A percentile compares a stretch with the other conserved stretches of the same genome.
These are phyloP conservation scores for Tetrao urogallus DNA, from an alignment of 2,113 vertebrate species.

Conservation along the genomic window DNA sequence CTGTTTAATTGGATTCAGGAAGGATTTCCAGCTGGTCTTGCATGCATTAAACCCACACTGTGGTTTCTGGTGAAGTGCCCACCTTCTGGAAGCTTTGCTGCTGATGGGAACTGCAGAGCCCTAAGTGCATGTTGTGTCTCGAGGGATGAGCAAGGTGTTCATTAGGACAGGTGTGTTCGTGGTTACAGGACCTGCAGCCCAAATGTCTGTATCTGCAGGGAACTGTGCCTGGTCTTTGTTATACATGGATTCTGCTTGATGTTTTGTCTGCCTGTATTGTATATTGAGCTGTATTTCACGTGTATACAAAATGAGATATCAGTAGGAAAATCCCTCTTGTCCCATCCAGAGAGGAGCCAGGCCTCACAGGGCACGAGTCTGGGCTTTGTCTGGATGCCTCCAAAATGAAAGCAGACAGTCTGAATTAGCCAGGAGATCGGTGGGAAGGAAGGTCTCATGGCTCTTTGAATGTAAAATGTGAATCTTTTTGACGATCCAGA, in stretches of 20 bases:
- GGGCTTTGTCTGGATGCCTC: neutral
- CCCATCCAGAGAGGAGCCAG: neutral
- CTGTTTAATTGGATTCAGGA: slow-evolving; percentile 2
- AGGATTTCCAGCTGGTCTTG: neutral
- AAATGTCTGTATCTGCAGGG: neutral
- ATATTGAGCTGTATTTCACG: neutral
- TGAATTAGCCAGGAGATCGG: neutral
- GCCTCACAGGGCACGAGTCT: neutral
- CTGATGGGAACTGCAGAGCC: neutral
- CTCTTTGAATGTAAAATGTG: neutral
- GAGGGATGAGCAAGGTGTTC: neutral
- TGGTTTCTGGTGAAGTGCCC: neutral
- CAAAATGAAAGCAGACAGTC: neutral
- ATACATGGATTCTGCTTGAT: neutral
- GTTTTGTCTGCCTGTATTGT: neutral
- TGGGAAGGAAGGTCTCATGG: neutral
- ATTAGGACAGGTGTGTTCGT: neutral
- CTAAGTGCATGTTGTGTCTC: neutral
- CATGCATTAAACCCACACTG: neutral
- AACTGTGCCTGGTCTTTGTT: neutral
- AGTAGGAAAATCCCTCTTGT: neutral
- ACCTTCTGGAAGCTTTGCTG: neutral
- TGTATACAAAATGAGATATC: neutral
- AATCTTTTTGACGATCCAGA: neutral
- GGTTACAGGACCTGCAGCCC: neutral